phyloP scores from a whole-genome alignment of 2,113 vertebrate genomes.

The Acinonyx jubatus region DNA sequence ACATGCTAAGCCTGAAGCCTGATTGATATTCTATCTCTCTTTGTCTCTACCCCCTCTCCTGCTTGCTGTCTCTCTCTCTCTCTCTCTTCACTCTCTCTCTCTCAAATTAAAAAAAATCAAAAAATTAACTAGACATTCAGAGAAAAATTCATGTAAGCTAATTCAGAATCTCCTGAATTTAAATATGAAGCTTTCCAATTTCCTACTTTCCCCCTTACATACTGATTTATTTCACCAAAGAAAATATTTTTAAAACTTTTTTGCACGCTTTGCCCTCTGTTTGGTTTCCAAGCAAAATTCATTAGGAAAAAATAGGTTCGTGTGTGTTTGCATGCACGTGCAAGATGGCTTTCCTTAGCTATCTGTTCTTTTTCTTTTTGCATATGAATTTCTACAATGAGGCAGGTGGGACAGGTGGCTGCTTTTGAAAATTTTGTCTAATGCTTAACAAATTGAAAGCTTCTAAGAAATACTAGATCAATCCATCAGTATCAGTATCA shows the following conservation, averaged over 20 bases:
- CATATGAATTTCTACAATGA: neutral
- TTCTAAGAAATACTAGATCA: slow-evolving; percentile 43
- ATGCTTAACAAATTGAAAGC: neutral
- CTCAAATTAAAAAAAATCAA: neutral
- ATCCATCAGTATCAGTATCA: neutral
- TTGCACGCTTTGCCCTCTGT: neutral
- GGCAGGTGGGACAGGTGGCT: neutral
- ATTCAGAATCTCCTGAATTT: neutral
- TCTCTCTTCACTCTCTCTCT: too few relatives aligned
- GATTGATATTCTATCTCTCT: too few relatives aligned
- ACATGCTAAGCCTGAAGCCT: too few relatives aligned
- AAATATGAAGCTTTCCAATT: neutral
- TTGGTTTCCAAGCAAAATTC: neutral
- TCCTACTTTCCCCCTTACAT: neutral
- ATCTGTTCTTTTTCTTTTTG: neutral
- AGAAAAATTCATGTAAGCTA: neutral
- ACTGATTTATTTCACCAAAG: neutral
- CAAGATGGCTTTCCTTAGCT: neutral
- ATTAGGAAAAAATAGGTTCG: neutral
- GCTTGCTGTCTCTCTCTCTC: too few relatives aligned
- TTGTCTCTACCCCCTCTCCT: too few relatives aligned
- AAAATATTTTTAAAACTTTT: neutral
- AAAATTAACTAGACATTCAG: neutral
- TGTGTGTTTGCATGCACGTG: neutral
- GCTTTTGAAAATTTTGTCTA: slow-evolving; percentile 30